Evolutionary conservation across 2,113 vertebrate species (phyloP), one percentile per base, ranked within the genome.

Genomic region (Anthoscopus minutus): DNA sequence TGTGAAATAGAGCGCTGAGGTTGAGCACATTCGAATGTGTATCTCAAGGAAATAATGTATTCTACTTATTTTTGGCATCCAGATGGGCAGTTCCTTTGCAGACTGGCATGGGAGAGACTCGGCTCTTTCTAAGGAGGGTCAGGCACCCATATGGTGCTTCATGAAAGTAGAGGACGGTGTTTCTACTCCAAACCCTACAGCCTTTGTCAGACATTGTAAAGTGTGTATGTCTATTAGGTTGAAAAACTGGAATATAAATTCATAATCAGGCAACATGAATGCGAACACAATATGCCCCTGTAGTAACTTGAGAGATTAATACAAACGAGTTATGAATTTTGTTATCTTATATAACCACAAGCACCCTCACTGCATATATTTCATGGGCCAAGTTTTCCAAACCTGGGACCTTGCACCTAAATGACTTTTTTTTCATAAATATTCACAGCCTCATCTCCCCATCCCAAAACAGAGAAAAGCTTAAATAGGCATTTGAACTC

Each of bases 11-110:
- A 57, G 14, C 0, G 0, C 51, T 30, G 61, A 62, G 58, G 54
- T 47, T 67, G 47, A 66, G 56, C 44, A 38, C 33, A 2, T 77
- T 82, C 0, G 0, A 93, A 78, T 0, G 1, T 11, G 1, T n/a
- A 38, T 85, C 69, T 76, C 30, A 87, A 80, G 20, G 23, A 90
- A 95, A 86, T 83, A 22, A 95, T 93, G 92, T 86, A 47, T 88
- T 84, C 72, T 60, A 56, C 45, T 86, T 89, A 35, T 69, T 93
- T n/a, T 78, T 88, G 92, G 82, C 88, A 66, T 74, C 66, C 51
- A 37, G 33, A 35, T 7, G 25, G 7, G 23, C 11, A 53, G 47
- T n/a, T 88, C 31, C 14, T 57, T 27, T 40, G 25, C 62, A 82
- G 85, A 23, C 18, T 50, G 72, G 76, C 35, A 16, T 10, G 54